Base-by-base conservation (phyloP, 64 coral and sea anemone species). In the Anthopleura sola region DNA sequence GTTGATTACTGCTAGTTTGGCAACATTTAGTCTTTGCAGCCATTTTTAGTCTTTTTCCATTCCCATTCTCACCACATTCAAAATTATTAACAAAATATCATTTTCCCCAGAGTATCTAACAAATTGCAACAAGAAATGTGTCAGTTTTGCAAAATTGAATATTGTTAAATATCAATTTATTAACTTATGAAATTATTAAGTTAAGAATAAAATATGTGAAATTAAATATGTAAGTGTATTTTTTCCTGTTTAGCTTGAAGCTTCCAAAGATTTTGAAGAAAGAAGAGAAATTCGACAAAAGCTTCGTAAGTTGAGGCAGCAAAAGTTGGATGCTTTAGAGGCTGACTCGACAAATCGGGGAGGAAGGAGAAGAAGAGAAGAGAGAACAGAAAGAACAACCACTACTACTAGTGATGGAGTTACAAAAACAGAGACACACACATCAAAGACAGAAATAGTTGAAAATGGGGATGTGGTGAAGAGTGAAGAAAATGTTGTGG, bases 401-500 rank as follows among this genome's bases (percentile, higher is more conserved):
- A 56, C 20, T 19, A 56, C 82, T 31, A 14, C 49, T 10, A 60
- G 32, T 83, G 82, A 83, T 60, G 82, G 82, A 56, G 55, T 5
- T 1, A 83, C 49, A 7, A 39, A 33, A 21, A 83, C 49, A 33
- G 36, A 54, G 8, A 83, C 20, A 38, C 82, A 24, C 34, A 54
- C 49, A 19, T 36, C 48, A 9, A 54, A 60, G 19, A 83, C n/a
- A 54, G 82, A 83, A 83, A 60, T 83, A 56, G n/a, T 83, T 34
- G 82, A 83, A 83, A 83, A 83, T 83, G 82, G 82, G 13, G 82
- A 83, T 83, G 82, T 83, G n/a, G 20, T 56, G 16, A 54, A 58
- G 21, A 60, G 33, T 17, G 82, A 83, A 9, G 82, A 83, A 60
- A 16, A 83, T 19, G 82, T 83, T 6, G 38, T 53, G 3, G 15